Percentiles rank a stretch among this genome's conserved stretches.
phyloP scores from a whole-genome alignment of 2,888 invertebrate genomes.

The Nysson spinosus region DNA sequence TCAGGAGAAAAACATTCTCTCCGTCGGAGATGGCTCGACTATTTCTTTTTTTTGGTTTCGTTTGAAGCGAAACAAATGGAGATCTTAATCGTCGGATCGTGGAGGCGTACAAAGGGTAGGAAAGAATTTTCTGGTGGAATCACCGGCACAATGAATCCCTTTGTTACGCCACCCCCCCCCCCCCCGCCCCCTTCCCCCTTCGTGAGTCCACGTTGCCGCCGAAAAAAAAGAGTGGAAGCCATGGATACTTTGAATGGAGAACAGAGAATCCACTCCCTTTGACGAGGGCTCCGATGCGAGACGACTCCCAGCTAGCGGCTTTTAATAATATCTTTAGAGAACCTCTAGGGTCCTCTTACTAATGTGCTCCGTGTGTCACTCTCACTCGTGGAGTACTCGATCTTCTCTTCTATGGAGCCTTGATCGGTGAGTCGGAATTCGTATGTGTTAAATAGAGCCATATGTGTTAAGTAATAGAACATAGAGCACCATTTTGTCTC shows the following conservation, averaged over 20 bases:
- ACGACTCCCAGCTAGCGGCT: neutral
- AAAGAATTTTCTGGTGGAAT: constrained; percentile 15
- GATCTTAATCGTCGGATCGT: constrained; percentile 11
- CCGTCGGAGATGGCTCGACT: neutral
- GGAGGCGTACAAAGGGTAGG: constrained; percentile 3
- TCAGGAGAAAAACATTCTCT: constrained; percentile 9
- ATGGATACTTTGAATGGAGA: constrained; percentile 5
- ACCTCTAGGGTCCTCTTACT: neutral
- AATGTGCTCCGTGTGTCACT: neutral
- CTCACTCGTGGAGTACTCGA: no score
- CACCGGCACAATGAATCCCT: constrained; percentile 9
- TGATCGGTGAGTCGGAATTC: no score
- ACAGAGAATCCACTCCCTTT: constrained; percentile 1
- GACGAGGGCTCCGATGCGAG: neutral
- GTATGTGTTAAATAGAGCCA: no score
- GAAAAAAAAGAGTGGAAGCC: neutral
- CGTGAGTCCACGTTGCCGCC: neutral
- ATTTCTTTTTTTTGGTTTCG: neutral
- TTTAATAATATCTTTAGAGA: neutral
- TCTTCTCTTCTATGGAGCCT: no score
- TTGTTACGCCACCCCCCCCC: no score
- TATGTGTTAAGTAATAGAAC: no score
- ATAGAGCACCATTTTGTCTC: no score
- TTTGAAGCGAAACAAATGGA: constrained; percentile 11
- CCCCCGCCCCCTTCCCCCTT: no score